These are phyloP conservation scores for Choreutis nemorana DNA, from an alignment of 2,888 invertebrate genomes.

Conservation along the genomic window DNA sequence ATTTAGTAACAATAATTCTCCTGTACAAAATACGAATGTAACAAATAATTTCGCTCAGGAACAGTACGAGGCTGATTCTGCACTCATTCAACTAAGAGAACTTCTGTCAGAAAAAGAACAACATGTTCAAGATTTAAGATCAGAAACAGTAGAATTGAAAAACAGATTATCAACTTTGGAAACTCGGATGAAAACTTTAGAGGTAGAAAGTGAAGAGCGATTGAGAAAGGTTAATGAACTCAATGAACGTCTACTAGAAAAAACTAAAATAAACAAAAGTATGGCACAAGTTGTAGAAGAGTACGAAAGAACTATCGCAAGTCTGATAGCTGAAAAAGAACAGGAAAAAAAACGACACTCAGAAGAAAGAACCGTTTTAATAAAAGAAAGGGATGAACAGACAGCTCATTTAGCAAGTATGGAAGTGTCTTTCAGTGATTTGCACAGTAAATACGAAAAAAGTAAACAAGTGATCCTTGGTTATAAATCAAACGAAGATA, in stretches of 20 bases:
- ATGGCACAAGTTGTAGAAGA: conserved; percentile 76
- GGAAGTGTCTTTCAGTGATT: conserved; percentile 70
- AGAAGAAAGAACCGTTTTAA: conserved; percentile 57
- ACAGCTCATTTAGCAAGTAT: conserved; percentile 68
- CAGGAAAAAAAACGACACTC: conserved; percentile 69
- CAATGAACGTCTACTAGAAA: conserved; percentile 41
- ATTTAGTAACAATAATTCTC: conserved; percentile 41
- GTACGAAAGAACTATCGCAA: conserved; percentile 81
- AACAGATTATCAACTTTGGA: conserved; percentile 45
- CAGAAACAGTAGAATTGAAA: conserved; percentile 53
- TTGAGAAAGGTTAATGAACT: conserved; percentile 41
- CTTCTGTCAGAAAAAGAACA: conserved; percentile 64
- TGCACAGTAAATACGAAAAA: conserved; percentile 72
- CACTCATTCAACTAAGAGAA: conserved; percentile 51
- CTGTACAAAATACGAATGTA: conserved; percentile 26
- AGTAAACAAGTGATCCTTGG: conserved; percentile 67
- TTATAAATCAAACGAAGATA: conserved; percentile 71
- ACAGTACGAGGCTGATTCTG: conserved; percentile 38
- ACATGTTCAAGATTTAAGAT: conserved; percentile 54
- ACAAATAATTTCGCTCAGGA: conserved; percentile 22
- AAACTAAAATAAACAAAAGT: conserved; percentile 54
- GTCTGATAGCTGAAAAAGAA: conserved; percentile 76
- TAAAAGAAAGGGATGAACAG: conserved; percentile 68
- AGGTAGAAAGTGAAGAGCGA: conserved; percentile 34
- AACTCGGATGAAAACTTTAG: conserved; percentile 38